phyloP scores from a whole-genome alignment of 2,888 invertebrate genomes.

The Physocephala rufipes region DNA sequence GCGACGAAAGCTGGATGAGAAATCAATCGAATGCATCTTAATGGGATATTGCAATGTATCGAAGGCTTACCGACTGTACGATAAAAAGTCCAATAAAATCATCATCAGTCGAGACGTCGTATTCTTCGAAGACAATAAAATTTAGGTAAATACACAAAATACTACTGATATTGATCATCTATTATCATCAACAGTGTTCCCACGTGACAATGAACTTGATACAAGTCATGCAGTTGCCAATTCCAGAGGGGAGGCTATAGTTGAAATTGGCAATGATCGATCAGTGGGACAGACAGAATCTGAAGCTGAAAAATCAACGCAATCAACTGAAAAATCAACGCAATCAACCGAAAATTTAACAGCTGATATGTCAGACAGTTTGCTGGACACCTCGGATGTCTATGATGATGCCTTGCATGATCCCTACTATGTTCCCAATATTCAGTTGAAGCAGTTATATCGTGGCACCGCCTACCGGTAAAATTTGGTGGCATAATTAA shows the following conservation, averaged over 20 bases:
- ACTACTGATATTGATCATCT: neutral
- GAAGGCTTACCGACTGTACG: neutral
- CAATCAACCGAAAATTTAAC: neutral
- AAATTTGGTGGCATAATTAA: too few species aligned
- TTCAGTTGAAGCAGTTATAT: too few species aligned
- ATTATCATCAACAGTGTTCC: neutral
- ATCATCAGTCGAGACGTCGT: neutral
- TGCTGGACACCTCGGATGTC: neutral
- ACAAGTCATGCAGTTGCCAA: neutral
- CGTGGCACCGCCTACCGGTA: too few species aligned
- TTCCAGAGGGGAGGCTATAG: neutral
- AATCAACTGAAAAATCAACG: neutral
- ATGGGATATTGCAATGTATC: too few species aligned
- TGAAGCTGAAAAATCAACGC: neutral
- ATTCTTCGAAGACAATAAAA: neutral
- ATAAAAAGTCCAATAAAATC: neutral
- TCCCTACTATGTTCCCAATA: neutral
- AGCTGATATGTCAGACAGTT: neutral
- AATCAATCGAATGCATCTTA: conserved; percentile 14
- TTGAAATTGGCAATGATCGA: neutral
- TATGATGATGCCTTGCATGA: conserved; percentile 1
- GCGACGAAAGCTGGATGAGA: conserved; percentile 25
- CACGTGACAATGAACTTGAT: neutral
- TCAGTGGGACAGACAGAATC: neutral
- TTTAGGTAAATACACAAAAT: neutral